Conservation (phyloP, 2,113 vertebrate species). For the Rhinichthys klamathensis region DNA sequence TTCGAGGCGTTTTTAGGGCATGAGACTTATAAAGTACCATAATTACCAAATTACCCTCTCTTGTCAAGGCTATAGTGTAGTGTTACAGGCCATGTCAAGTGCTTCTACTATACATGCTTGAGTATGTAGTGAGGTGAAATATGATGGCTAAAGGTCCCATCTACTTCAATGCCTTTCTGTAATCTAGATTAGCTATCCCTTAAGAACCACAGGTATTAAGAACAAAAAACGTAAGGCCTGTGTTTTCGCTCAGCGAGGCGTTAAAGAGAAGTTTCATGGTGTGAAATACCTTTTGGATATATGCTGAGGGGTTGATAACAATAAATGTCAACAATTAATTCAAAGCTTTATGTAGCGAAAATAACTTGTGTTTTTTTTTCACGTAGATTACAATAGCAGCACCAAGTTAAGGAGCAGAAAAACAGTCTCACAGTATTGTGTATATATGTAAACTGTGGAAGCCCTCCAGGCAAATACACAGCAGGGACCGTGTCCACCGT, state of each 20-base stretch:
- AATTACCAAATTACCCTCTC: slow-evolving; percentile 23
- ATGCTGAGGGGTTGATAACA: not conserved
- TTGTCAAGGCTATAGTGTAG: not conserved
- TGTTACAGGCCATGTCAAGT: not conserved
- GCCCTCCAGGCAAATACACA: slow-evolving; percentile 45
- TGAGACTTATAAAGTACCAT: not conserved
- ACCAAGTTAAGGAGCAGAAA: not conserved
- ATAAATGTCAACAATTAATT: not conserved
- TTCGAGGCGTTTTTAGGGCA: slow-evolving; percentile 3
- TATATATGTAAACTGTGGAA: slow-evolving; percentile 36
- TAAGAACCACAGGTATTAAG: slow-evolving; percentile 14
- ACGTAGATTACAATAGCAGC: not conserved
- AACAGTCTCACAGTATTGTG: slow-evolving; percentile 14
- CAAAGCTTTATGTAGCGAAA: not conserved
- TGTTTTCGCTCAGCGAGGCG: not conserved
- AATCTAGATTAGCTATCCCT: not conserved
- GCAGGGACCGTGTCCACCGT: slow-evolving; percentile 42
- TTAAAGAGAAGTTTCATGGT: not conserved
- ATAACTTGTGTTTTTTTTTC: not conserved
- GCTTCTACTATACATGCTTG: not conserved
- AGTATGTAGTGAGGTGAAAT: not conserved
- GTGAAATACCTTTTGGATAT: not conserved
- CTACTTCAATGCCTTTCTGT: not conserved
- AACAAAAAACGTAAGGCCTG: not conserved
- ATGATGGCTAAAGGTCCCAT: not conserved